These are phyloP conservation scores for Lophura nycthemera DNA, from an alignment of 2,113 vertebrate species.

Conservation along the genomic window DNA sequence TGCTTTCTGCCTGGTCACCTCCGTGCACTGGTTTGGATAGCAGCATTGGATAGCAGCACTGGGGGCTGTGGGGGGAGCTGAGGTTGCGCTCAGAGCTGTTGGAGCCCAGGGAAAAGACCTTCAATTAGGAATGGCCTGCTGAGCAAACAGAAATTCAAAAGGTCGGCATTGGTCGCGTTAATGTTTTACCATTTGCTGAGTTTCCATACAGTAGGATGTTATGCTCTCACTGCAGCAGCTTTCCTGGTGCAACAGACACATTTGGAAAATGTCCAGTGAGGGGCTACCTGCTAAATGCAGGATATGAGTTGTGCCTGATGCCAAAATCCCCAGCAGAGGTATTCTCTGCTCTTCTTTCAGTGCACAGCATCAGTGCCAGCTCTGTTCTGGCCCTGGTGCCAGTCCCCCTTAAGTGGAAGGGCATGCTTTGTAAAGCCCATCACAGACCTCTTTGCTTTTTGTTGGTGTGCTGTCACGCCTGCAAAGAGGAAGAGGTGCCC, in stretches of 20 bases:
- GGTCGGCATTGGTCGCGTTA: constrained; percentile 68
- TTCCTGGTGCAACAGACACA: neutral
- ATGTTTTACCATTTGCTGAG: constrained; percentile 75
- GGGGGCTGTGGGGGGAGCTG: neutral
- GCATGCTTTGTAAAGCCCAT: neutral
- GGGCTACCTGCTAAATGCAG: neutral
- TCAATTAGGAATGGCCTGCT: constrained; percentile 46
- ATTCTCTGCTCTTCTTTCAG: neutral
- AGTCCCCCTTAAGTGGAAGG: neutral
- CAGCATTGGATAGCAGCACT: neutral
- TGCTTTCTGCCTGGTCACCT: neutral
- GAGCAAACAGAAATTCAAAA: constrained; percentile 54
- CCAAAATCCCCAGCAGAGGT: neutral
- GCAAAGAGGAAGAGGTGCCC: neutral
- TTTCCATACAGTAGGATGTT: constrained; percentile 26
- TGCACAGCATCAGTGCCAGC: neutral
- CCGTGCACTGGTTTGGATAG: neutral
- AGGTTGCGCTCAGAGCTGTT: neutral
- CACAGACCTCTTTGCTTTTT: neutral
- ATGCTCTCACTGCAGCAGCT: neutral
- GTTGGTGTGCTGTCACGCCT: neutral
- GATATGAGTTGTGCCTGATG: rapidly evolving
- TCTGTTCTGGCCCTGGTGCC: neutral
- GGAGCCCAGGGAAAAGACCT: constrained; percentile 19
- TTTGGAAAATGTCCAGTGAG: neutral